Conservation (phyloP, 2,888 invertebrate genomes). For the Notocelia uddmanniana region DNA sequence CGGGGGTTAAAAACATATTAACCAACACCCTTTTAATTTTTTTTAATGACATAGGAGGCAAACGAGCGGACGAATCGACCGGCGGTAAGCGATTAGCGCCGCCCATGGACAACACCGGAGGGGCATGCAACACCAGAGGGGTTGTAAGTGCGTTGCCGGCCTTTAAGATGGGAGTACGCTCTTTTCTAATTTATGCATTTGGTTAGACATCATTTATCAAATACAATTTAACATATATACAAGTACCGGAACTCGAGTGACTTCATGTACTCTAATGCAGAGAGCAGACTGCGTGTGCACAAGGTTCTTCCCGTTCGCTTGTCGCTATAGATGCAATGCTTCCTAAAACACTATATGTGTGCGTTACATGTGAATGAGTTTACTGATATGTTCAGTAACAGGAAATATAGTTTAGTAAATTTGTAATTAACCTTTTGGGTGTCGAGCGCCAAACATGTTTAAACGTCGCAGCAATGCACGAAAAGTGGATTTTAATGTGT, state of each 20-base stretch:
- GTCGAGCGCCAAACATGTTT: not conserved
- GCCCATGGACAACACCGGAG: no score
- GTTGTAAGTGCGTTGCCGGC: no score
- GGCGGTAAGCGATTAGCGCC: no score
- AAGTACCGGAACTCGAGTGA: not conserved
- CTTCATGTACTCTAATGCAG: not conserved
- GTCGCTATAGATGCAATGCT: not conserved
- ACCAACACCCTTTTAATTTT: no score
- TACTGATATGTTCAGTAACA: not conserved
- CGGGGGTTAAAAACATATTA: no score
- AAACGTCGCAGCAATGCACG: no score
- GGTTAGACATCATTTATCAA: not conserved
- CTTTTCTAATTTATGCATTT: not conserved
- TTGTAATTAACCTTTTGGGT: not conserved
- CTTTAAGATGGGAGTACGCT: no score
- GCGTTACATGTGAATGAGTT: not conserved
- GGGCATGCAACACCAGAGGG: no score
- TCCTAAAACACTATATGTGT: slow-evolving; percentile 4
- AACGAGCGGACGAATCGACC: no score
- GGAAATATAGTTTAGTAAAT: no score
- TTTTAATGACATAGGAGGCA: no score
- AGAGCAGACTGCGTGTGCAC: not conserved
- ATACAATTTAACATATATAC: not conserved
- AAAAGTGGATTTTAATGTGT: no score
- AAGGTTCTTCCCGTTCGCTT: slow-evolving; percentile 18